phyloP scores from a whole-genome alignment of 2,113 vertebrate species.

The Corydoras sp. region DNA sequence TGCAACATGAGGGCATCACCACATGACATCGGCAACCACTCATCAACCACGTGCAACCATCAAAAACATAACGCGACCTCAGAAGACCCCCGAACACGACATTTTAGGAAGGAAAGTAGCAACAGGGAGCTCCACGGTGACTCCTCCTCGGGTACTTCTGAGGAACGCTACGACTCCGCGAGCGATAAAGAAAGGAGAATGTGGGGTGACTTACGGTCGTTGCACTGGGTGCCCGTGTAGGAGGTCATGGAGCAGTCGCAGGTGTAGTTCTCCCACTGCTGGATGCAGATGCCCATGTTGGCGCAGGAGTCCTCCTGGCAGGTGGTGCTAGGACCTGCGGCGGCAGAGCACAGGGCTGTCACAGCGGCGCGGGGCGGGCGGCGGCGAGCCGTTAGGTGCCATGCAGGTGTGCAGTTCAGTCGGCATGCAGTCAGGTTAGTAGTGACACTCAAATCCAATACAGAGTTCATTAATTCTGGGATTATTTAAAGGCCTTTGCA shows the following conservation, averaged over 20 bases:
- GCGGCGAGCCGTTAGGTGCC: conserved; percentile 27
- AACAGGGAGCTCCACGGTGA: too few relatives aligned
- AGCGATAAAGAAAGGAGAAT: background rate
- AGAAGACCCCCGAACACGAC: too few relatives aligned
- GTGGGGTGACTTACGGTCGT: conserved; percentile 84
- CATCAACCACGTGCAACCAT: too few relatives aligned
- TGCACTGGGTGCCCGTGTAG: conserved; percentile 88
- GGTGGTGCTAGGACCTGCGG: conserved; percentile 86
- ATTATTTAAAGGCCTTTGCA: conserved; percentile 12
- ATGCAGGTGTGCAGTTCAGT: conserved; percentile 46
- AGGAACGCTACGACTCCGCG: too few relatives aligned
- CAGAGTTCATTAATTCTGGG: background rate
- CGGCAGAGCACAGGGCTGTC: conserved; percentile 41
- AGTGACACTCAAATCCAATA: conserved; percentile 7
- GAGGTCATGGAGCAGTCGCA: conserved; percentile 97
- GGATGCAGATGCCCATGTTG: conserved; percentile 93
- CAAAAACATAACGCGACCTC: too few relatives aligned
- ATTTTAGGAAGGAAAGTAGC: too few relatives aligned
- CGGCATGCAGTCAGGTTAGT: conserved; percentile 46
- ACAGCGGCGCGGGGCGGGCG: conserved; percentile 19
- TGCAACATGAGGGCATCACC: too few relatives aligned
- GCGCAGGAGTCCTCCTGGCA: conserved; percentile 95
- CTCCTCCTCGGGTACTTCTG: too few relatives aligned
- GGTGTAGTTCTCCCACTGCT: conserved; percentile 94
- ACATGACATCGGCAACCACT: too few relatives aligned